Evolutionary conservation across 2,797 vertebrate species (phyloP).

Genomic region (Helicolenus hilgendorfi): DNA sequence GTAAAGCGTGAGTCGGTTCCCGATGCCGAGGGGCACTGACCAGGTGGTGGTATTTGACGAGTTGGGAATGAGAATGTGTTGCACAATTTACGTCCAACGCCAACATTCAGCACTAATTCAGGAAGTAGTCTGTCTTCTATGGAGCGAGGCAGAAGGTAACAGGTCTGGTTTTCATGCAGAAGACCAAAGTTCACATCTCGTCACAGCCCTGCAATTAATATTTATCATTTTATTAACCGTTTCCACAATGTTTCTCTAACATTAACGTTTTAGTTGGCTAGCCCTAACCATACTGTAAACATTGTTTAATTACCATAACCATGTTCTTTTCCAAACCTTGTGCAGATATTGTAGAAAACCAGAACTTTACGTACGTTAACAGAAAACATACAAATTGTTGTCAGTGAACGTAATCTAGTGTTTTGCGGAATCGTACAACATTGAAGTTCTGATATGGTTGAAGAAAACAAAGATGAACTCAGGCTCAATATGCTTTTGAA

Average conservation of each 20-base stretch:
- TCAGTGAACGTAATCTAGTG: not conserved
- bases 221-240: not conserved
- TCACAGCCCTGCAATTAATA: not conserved
- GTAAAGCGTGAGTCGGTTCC: too few relatives aligned
- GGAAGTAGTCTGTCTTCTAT: not conserved
- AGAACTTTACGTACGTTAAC: not conserved
- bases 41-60: too few relatives aligned
- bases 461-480: not conserved
- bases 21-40: too few relatives aligned
- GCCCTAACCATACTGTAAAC: not conserved
- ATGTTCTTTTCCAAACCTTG: not conserved
- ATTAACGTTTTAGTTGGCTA: not conserved
- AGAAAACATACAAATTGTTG: not conserved
- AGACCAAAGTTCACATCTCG: not conserved
- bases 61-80: too few relatives aligned
- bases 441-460: not conserved
- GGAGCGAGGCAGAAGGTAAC: not conserved
- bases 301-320: not conserved
- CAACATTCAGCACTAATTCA: not conserved
- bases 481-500: not conserved
- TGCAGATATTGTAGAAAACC: not conserved
- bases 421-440: slow-evolving; percentile 9
- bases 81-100: not conserved
- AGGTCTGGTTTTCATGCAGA: too few relatives aligned
- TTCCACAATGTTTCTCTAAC: not conserved